These are phyloP conservation scores for Gorsachius goisagi DNA, from an alignment of 2,113 vertebrate species.

Conservation along the genomic window DNA sequence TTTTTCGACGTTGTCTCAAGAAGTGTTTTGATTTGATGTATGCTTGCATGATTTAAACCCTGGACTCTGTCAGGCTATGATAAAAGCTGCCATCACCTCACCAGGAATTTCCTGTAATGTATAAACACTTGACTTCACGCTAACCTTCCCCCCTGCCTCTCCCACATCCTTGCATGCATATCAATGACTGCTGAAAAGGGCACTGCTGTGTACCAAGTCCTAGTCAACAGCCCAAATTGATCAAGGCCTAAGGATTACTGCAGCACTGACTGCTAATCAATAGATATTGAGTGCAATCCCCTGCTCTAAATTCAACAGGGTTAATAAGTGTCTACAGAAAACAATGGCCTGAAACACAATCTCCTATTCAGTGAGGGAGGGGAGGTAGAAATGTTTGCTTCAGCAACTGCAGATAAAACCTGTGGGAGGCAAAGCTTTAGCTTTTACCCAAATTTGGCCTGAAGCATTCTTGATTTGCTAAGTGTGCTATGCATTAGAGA, in stretches of 20 bases:
- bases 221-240: constrained; percentile 80
- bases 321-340: constrained; percentile 80
- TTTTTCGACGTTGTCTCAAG: not conserved
- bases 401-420: constrained; percentile 74
- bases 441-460: constrained; percentile 67
- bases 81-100: constrained; percentile 70
- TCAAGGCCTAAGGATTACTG: constrained; percentile 81
- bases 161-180: constrained; percentile 73
- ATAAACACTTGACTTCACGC: constrained; percentile 68
- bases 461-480: constrained; percentile 54
- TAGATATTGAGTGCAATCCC: constrained; percentile 80
- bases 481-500: constrained; percentile 12
- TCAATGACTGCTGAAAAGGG: constrained; percentile 75
- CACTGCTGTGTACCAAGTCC: constrained; percentile 75
- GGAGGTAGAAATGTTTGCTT: constrained; percentile 66
- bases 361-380: constrained; percentile 42
- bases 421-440: constrained; percentile 69
- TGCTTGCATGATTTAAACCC: not conserved
- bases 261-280: constrained; percentile 83
- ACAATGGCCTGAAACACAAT: constrained; percentile 62
- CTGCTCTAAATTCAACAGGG: constrained; percentile 74
- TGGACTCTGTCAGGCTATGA: constrained; percentile 61
- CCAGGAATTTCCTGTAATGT: constrained; percentile 72
- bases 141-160: constrained; percentile 61
- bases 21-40: not conserved